These are phyloP conservation scores for Eulemur coronatus DNA, from an alignment of 2,797 vertebrate species.

Conservation along the genomic window DNA sequence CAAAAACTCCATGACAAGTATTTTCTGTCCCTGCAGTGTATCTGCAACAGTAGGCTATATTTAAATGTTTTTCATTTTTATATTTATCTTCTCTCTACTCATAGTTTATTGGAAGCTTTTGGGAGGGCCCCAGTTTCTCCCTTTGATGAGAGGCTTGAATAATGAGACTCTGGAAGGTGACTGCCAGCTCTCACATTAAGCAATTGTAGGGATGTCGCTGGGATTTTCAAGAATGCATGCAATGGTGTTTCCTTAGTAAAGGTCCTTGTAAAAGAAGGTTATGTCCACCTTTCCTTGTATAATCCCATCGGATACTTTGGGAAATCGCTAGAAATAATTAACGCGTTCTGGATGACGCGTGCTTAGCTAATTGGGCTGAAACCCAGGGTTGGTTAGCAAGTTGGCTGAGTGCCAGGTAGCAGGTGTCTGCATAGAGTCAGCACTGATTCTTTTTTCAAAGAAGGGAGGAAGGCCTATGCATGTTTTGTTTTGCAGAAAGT, in stretches of 20 bases:
- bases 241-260: slow-evolving; percentile 47
- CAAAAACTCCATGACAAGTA: neutral
- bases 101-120: neutral
- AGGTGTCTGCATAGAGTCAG: slow-evolving; percentile 72
- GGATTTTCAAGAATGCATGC: slow-evolving; percentile 46
- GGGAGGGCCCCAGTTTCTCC: neutral
- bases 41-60: neutral
- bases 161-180: slow-evolving; percentile 16
- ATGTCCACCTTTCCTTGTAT: slow-evolving; percentile 48
- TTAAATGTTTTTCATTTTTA: neutral
- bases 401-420: slow-evolving; percentile 72
- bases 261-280: slow-evolving; percentile 44
- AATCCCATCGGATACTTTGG: slow-evolving; percentile 47
- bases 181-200: slow-evolving; percentile 9
- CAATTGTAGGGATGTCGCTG: slow-evolving; percentile 31
- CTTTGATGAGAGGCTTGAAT: slow-evolving; percentile 8
- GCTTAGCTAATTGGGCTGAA: slow-evolving; percentile 76
- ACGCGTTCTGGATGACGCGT: slow-evolving; percentile 43
- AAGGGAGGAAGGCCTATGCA: slow-evolving; percentile 42
- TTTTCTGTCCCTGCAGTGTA: neutral
- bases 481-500: slow-evolving; percentile 70
- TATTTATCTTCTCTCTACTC: neutral
- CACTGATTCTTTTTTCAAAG: slow-evolving; percentile 55
- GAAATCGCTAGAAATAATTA: slow-evolving; percentile 67
- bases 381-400: slow-evolving; percentile 62